phyloP scores from a whole-genome alignment of 37 sponge, comb jelly and placozoan species.

The Hormiphora californensis region DNA sequence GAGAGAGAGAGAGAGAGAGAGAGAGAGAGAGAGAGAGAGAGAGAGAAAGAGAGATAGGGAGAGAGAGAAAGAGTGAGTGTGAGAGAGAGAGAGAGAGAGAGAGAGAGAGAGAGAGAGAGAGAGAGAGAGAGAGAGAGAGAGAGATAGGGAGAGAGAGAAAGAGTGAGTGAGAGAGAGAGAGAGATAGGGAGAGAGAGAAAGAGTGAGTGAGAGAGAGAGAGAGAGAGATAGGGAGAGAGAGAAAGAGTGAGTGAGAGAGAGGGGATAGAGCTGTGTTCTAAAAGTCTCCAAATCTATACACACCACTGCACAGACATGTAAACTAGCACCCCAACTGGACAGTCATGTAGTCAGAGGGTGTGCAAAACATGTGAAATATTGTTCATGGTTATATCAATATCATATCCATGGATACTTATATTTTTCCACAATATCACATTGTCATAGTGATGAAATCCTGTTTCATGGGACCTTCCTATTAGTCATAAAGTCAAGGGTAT shows the following conservation, averaged over 20 bases:
- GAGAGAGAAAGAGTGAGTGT: background rate
- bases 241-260: background rate
- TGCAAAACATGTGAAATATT: too few relatives aligned
- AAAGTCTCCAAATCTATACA: too few relatives aligned
- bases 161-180: background rate
- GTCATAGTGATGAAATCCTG: too few relatives aligned
- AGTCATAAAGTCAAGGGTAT: too few relatives aligned
- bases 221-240: background rate
- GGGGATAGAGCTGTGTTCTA: too few relatives aligned
- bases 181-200: background rate
- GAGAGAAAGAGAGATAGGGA: background rate
- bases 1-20: background rate
- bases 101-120: background rate
- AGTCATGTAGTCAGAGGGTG: too few relatives aligned
- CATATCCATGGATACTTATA: too few relatives aligned
- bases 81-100: background rate
- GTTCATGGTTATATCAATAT: too few relatives aligned
- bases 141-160: background rate
- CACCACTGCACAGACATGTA: too few relatives aligned
- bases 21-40: background rate
- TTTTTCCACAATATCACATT: too few relatives aligned
- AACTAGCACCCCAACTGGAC: too few relatives aligned
- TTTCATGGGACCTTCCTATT: too few relatives aligned
- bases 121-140: background rate
- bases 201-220: background rate